A percentile compares a stretch with the other conserved stretches of the same genome.
Evolutionary conservation across 2,888 invertebrate genomes (phyloP).

Genomic region (Metacarcinus magister): DNA sequence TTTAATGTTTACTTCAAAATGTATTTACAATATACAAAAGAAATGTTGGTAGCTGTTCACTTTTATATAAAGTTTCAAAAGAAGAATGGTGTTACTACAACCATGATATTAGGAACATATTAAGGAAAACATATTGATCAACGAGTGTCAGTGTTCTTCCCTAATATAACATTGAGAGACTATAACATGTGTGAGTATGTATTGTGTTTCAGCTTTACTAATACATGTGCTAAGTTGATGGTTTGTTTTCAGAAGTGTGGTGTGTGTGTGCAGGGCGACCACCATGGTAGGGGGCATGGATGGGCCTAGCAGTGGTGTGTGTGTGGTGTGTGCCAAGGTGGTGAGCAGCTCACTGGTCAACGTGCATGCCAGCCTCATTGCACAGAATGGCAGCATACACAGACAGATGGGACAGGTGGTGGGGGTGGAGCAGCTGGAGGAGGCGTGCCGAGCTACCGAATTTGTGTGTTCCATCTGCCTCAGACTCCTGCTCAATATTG

Average conservation of each 20-base stretch:
- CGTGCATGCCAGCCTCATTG: slow-evolving; percentile 55
- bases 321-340: slow-evolving; percentile 63
- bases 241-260: background rate
- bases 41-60: too few relatives aligned
- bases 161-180: too few relatives aligned
- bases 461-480: slow-evolving; percentile 52
- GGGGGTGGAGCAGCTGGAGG: slow-evolving; percentile 32
- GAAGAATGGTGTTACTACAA: too few relatives aligned
- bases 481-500: slow-evolving; percentile 57
- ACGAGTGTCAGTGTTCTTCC: too few relatives aligned
- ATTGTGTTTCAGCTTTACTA: too few relatives aligned
- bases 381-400: slow-evolving; percentile 62
- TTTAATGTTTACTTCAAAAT: too few relatives aligned
- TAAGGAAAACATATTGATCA: too few relatives aligned
- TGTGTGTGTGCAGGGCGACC: background rate
- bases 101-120: too few relatives aligned
- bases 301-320: background rate
- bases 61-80: too few relatives aligned
- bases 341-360: slow-evolving; percentile 3
- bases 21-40: too few relatives aligned
- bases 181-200: too few relatives aligned
- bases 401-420: slow-evolving; percentile 61
- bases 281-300: slow-evolving; percentile 47
- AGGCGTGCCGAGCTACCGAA: slow-evolving; percentile 59
- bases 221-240: background rate